Percentiles rank a stretch among this genome's conserved stretches.
Conservation (phyloP, 2,113 vertebrate species). For the Tonatia bakeri region DNA sequence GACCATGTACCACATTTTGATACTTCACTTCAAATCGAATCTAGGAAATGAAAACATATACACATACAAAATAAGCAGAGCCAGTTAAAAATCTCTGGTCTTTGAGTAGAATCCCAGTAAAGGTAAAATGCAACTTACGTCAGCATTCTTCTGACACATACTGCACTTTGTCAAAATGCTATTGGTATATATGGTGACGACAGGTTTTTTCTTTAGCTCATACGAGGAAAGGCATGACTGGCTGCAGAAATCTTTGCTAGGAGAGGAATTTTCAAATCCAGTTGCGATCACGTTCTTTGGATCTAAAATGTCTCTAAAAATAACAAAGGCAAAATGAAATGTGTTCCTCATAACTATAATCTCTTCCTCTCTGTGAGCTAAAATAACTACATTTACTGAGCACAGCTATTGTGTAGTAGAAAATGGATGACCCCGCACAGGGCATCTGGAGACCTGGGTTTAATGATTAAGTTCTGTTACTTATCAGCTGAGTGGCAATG, state of each 20-base stretch:
- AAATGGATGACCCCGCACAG: not conserved
- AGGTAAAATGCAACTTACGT: constrained; percentile 81
- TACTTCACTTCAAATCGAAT: constrained; percentile 93
- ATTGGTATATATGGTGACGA: constrained; percentile 79
- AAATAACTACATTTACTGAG: constrained; percentile 46
- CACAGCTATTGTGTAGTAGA: not conserved
- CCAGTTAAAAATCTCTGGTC: not conserved
- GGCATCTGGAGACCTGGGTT: not conserved
- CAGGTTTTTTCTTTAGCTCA: constrained; percentile 85
- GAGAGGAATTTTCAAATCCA: constrained; percentile 85
- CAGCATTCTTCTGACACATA: constrained; percentile 89
- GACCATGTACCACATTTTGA: constrained; percentile 87
- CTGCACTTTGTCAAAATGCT: constrained; percentile 88
- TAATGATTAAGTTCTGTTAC: constrained; percentile 32
- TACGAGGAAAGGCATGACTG: constrained; percentile 89
- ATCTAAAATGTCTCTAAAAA: constrained; percentile 87
- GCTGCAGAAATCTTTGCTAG: constrained; percentile 93
- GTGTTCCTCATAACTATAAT: constrained; percentile 30
- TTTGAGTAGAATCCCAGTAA: constrained; percentile 21
- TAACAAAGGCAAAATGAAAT: constrained; percentile 65
- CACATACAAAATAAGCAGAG: not conserved
- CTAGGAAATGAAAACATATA: constrained; percentile 73
- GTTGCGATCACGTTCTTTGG: constrained; percentile 90
- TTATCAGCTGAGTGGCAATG: constrained; percentile 37
- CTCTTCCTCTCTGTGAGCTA: constrained; percentile 28